Evolutionary conservation across 23 tunicate species (phyloP).

Genomic region (Halocynthia aurantium): DNA sequence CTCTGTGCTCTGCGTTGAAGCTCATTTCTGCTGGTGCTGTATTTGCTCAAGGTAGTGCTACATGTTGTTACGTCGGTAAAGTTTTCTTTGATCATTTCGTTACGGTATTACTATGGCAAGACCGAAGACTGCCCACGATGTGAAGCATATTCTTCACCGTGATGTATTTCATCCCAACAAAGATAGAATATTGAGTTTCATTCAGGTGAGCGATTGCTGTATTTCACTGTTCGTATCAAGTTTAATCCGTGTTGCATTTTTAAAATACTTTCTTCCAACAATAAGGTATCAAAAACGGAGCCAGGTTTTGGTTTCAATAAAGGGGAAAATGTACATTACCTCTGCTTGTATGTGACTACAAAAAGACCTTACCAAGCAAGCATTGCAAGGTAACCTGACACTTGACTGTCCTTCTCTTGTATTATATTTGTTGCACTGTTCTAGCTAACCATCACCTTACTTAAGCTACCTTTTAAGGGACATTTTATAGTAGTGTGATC

Average conservation of each 20-base stretch:
- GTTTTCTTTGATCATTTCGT: no score
- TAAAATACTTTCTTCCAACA: no score
- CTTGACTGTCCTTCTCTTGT: background rate
- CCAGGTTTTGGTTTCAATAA: constrained; percentile 50
- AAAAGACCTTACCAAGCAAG: constrained; percentile 60
- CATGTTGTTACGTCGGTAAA: no score
- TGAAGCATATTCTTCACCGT: constrained; percentile 68
- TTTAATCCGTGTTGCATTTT: no score
- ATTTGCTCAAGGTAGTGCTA: no score
- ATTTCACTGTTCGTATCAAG: no score
- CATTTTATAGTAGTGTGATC: no score
- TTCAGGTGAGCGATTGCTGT: constrained; percentile 41
- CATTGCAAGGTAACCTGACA: constrained; percentile 19
- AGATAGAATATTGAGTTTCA: constrained; percentile 65
- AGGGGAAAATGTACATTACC: constrained; percentile 76
- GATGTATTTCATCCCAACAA: constrained; percentile 81
- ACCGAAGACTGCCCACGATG: constrained; percentile 41
- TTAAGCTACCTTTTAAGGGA: no score
- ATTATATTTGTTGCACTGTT: no score
- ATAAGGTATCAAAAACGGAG: constrained; percentile 76
- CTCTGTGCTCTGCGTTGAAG: no score
- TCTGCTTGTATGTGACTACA: constrained; percentile 70
- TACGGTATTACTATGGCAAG: constrained; percentile 1
- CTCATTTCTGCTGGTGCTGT: no score
- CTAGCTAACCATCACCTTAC: no score